These are phyloP conservation scores for Drosophila parthenogenetica DNA, from an alignment of 2,888 invertebrate species.

Conservation along the genomic window DNA sequence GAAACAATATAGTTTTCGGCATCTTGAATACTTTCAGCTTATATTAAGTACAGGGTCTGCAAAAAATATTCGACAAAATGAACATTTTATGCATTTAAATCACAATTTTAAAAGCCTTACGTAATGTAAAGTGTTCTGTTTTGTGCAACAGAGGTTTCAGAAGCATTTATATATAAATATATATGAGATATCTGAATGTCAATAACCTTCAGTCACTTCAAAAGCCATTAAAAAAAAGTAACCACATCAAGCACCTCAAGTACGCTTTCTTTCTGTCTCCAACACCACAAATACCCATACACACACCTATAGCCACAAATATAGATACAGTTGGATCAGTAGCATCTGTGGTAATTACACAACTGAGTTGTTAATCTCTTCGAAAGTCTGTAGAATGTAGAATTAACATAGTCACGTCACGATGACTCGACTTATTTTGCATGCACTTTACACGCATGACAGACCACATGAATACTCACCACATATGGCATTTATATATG, in stretches of 20 bases:
- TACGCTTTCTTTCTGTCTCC: conserved; percentile 15
- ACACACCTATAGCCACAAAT: conserved; percentile 13
- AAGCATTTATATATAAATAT: conserved; percentile 1
- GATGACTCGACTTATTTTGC: conserved; percentile 57
- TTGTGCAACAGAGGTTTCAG: no score
- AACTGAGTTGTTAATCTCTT: conserved; percentile 12
- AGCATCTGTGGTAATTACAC: conserved; percentile 8
- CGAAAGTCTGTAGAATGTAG: conserved; percentile 19
- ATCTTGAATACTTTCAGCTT: not conserved
- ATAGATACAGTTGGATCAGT: conserved; percentile 18
- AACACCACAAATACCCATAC: no score
- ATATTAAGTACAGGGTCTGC: not conserved
- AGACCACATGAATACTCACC: conserved; percentile 18
- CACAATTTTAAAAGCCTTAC: conserved; percentile 22
- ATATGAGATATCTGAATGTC: conserved; percentile 38
- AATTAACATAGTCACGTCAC: conserved; percentile 48
- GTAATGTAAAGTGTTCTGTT: conserved; percentile 16
- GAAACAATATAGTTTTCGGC: not conserved
- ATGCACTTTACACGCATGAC: conserved; percentile 29
- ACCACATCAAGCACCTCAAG: conserved; percentile 35
- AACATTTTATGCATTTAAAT: conserved; percentile 28
- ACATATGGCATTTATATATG: conserved; percentile 21
- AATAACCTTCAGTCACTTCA: conserved; percentile 35
- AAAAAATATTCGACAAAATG: conserved; percentile 9
- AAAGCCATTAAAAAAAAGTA: conserved; percentile 15